phyloP scores from a whole-genome alignment of 2,797 vertebrate genomes.

The Gallinago nigripennis region DNA sequence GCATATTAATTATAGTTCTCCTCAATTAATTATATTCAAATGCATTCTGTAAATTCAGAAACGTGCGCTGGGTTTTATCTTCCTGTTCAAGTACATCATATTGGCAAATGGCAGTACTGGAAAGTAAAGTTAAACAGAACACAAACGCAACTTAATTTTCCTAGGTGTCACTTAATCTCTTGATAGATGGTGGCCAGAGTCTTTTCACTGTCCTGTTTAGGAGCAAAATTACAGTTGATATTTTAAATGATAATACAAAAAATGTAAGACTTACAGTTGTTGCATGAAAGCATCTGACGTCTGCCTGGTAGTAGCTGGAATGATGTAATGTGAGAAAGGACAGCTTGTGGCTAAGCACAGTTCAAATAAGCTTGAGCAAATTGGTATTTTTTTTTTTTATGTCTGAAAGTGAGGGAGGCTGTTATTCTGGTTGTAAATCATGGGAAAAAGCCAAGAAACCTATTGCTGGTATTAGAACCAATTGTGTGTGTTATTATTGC shows the following conservation, averaged over 20 bases:
- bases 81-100: not conserved
- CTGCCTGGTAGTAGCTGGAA: not conserved
- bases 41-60: not conserved
- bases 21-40: not conserved
- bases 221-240: not conserved
- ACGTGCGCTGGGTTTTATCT: not conserved
- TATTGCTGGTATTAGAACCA: not conserved
- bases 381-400: not conserved
- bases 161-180: not conserved
- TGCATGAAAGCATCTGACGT: not conserved
- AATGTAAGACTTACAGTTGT: not conserved
- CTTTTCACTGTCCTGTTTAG: not conserved
- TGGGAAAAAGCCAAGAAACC: not conserved
- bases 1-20: not conserved
- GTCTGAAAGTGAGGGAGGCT: not conserved
- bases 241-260: not conserved
- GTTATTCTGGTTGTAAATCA: not conserved
- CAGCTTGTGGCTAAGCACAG: not conserved
- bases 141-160: not conserved
- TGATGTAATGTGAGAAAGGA: not conserved
- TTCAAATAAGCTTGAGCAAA: constrained; percentile 19
- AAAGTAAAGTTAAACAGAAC: not conserved
- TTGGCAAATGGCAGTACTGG: not conserved
- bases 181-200: not conserved
- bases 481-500: not conserved